Percentiles rank a stretch among this genome's conserved stretches.
These are phyloP conservation scores for Andrena minutula DNA, from an alignment of 2,888 invertebrate species.

Conservation along the genomic window DNA sequence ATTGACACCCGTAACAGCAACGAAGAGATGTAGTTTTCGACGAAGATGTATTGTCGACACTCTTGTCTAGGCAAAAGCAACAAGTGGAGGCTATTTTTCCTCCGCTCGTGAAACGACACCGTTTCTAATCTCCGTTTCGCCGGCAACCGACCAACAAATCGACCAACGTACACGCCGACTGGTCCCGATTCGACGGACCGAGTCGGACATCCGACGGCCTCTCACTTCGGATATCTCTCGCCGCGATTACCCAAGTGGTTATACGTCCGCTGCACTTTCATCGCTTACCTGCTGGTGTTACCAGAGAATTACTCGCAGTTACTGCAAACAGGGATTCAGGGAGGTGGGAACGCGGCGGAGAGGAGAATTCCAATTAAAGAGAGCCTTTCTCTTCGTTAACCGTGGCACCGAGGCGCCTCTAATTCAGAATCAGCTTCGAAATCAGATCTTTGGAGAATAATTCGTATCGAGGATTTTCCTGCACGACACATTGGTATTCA, in stretches of 20 bases:
- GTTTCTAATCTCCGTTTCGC: conserved; percentile 39
- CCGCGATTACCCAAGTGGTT: conserved; percentile 76
- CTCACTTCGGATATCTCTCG: conserved; percentile 63
- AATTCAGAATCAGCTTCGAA: neutral
- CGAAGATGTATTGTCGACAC: too few species aligned
- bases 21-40: too few species aligned
- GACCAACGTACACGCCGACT: conserved; percentile 28
- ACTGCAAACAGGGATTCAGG: conserved; percentile 21
- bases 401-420: neutral
- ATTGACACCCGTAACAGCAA: too few species aligned
- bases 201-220: conserved; percentile 42
- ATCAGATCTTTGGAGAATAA: neutral
- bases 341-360: conserved; percentile 20
- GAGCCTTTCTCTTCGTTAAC: conserved; percentile 12
- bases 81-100: neutral
- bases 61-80: neutral
- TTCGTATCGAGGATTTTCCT: too few species aligned
- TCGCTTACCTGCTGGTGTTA: conserved; percentile 64
- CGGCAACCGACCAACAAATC: conserved; percentile 33
- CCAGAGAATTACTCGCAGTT: conserved; percentile 64
- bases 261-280: conserved; percentile 75
- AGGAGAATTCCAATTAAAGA: conserved; percentile 17
- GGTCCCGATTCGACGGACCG: conserved; percentile 34
- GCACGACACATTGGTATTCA: too few species aligned
- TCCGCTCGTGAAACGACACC: conserved; percentile 1